Base-by-base conservation (phyloP, 2,888 invertebrate genomes). In the Erebia ligea region DNA sequence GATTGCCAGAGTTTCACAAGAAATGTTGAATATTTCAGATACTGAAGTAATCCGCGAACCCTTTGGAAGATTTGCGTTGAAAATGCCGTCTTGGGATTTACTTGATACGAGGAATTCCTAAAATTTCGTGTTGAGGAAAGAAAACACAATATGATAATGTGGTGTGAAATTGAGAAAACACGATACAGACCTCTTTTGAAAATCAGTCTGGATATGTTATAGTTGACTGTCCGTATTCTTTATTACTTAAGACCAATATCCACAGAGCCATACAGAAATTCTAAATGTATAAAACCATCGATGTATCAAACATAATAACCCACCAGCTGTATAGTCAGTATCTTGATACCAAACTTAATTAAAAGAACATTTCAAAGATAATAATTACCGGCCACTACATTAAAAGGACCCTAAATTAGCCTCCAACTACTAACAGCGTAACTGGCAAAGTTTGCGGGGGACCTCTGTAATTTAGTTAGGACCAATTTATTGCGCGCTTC, bases 381-480 rank as follows among this genome's bases (percentile, higher is more conserved):
- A 62, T 57, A 34, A 67, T 25, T 48, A 58, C 58, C 5, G 56
- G 52, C n/a, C n/a, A 62, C 63, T 25, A 17, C 17, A 58, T 63
- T 64, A 50, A 61, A 62, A 52, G 56, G 56, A 45, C 62, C 67
- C n/a, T 62, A 67, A 70, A 70, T 70, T 70, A 62, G 45, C 67
- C 52, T 45, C 48, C 48, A 67, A 57, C 62, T 56, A 65, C 54
- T 67, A 67, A 57, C 48, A 48, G 67, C 48, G 58, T 63, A 66
- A 66, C 69, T 54, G 54, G 59, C 42, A 54, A 66, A 65, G 65
- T 70, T 70, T 62, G 67, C 63, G 50, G 68, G 68, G 34, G 64
- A 40, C 57, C 63, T 69, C 57, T 62, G 70, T 67, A 70, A 70
- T 70, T 70, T 70, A 57, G 57, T 64, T 42, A 67, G 58, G 58